phyloP scores from a whole-genome alignment of 2,797 vertebrate species.

The Potorous gilbertii region DNA sequence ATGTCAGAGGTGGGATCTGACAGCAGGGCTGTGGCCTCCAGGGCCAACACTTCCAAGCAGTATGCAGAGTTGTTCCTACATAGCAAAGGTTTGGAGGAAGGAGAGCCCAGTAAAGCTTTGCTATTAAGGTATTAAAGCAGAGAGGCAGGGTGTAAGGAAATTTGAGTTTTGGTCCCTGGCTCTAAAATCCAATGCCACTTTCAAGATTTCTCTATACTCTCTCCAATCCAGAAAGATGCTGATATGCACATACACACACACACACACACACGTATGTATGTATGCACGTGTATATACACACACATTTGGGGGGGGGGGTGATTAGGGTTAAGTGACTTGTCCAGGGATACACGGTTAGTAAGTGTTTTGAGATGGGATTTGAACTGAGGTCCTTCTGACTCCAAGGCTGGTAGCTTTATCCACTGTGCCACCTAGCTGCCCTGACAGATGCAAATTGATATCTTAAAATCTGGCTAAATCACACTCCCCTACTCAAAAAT shows the following conservation, averaged over 20 bases:
- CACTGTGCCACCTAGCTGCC: not conserved
- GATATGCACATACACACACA: no score
- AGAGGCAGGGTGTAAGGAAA: constrained; percentile 24
- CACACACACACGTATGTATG: no score
- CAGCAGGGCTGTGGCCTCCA: not conserved
- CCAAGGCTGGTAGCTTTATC: not conserved
- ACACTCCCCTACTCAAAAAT: not conserved
- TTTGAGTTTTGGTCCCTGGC: constrained; percentile 59
- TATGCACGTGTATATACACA: no score
- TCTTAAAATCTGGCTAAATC: not conserved
- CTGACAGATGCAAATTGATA: not conserved
- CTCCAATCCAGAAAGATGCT: not conserved
- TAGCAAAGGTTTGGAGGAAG: constrained; percentile 52
- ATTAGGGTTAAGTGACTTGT: not conserved
- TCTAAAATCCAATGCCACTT: constrained; percentile 54
- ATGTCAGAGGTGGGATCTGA: not conserved
- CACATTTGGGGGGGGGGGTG: no score
- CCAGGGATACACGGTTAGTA: no score
- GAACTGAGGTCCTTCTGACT: not conserved
- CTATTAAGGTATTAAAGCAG: not conserved
- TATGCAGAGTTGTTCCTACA: constrained; percentile 33
- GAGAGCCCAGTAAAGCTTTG: constrained; percentile 46
- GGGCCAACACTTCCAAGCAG: constrained; percentile 15
- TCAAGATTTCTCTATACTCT: not conserved
- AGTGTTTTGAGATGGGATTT: not conserved